These are phyloP conservation scores for Drosophila mettleri DNA, from an alignment of 2,888 invertebrate species.

Conservation along the genomic window DNA sequence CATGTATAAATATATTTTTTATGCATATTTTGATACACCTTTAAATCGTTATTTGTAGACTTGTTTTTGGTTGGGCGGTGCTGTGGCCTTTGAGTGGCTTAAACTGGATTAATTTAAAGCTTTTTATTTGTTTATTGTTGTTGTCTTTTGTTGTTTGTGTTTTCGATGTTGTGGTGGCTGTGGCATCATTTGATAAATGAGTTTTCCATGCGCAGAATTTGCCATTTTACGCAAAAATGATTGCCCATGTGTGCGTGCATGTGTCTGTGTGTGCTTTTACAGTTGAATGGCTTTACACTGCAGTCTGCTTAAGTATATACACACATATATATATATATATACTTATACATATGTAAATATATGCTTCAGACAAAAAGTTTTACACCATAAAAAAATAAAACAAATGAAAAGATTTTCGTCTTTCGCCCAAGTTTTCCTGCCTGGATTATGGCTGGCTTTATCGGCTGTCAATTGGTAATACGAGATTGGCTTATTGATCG, in stretches of 20 bases:
- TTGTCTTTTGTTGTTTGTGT: slow-evolving; percentile 26
- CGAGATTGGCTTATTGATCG: slow-evolving; percentile 74
- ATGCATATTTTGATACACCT: neutral
- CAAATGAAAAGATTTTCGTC: slow-evolving; percentile 28
- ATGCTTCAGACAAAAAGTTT: slow-evolving; percentile 16
- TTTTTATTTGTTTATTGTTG: slow-evolving; percentile 55
- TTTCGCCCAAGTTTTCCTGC: slow-evolving; percentile 3
- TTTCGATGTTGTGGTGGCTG: slow-evolving; percentile 55
- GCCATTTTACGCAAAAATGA: slow-evolving; percentile 53
- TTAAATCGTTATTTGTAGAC: neutral
- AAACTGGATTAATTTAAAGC: slow-evolving; percentile 78
- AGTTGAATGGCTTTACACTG: slow-evolving; percentile 60
- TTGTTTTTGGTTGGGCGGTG: slow-evolving; percentile 34
- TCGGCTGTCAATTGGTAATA: slow-evolving; percentile 54
- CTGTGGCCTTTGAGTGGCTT: slow-evolving; percentile 62
- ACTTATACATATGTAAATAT: slow-evolving; percentile 16
- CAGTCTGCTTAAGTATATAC: slow-evolving; percentile 22
- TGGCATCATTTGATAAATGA: slow-evolving; percentile 71
- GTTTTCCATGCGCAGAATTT: slow-evolving; percentile 71
- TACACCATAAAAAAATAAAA: slow-evolving; percentile 43
- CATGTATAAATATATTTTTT: neutral
- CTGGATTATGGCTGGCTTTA: slow-evolving; percentile 17
- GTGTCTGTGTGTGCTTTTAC: slow-evolving; percentile 43
- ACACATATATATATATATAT: neutral
- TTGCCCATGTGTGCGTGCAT: slow-evolving; percentile 21